These are phyloP conservation scores for Papilio protenor DNA, from an alignment of 2,888 invertebrate species.

Conservation along the genomic window DNA sequence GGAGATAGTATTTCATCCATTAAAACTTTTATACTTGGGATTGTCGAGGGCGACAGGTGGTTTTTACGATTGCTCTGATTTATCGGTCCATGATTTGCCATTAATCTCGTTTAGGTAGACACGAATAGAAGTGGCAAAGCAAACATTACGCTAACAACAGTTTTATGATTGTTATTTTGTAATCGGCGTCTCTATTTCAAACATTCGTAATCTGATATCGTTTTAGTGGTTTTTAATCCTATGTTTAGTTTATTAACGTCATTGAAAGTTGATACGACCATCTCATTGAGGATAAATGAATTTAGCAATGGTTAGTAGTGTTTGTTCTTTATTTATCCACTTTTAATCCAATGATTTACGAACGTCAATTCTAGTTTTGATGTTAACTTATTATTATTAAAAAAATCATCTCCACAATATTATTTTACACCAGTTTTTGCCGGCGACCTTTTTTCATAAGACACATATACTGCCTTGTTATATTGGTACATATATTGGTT, in stretches of 20 bases:
- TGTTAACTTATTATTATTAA: too few species aligned
- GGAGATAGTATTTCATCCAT: slow-evolving; percentile 62
- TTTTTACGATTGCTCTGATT: slow-evolving; percentile 80
- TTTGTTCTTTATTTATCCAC: not conserved
- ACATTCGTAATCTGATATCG: slow-evolving; percentile 7
- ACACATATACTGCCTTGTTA: too few species aligned
- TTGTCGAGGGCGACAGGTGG: slow-evolving; percentile 78
- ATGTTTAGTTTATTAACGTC: slow-evolving; percentile 17
- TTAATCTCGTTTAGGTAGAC: slow-evolving; percentile 79
- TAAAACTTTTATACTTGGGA: slow-evolving; percentile 72
- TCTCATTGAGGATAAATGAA: not conserved
- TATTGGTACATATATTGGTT: too few species aligned
- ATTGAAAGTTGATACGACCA: slow-evolving; percentile 4
- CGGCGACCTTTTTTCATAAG: too few species aligned
- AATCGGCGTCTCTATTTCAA: slow-evolving; percentile 33
- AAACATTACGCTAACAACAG: slow-evolving; percentile 68
- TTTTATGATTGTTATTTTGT: slow-evolving; percentile 53
- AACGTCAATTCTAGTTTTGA: not conserved
- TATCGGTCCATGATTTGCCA: slow-evolving; percentile 75
- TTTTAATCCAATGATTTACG: not conserved
- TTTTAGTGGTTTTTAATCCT: slow-evolving; percentile 16
- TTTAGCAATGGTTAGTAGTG: not conserved
- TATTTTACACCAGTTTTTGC: too few species aligned
- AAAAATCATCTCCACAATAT: too few species aligned
- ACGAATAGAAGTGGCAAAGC: slow-evolving; percentile 69